A percentile compares a stretch with the other conserved stretches of the same genome.
Evolutionary conservation across 2,113 vertebrate genomes (phyloP).

Genomic region (Reinhardtius hippoglossoides): DNA sequence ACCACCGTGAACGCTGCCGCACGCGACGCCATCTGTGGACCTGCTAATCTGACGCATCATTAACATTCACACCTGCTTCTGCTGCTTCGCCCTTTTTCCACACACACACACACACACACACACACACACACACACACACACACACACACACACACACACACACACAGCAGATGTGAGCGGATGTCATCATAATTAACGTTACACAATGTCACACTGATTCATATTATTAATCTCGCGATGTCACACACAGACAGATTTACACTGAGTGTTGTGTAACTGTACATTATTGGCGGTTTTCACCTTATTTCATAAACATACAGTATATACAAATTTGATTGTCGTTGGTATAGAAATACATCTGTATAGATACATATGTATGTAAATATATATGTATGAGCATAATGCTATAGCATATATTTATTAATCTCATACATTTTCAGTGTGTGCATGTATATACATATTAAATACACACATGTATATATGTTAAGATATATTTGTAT

Average conservation of each 20-base stretch:
- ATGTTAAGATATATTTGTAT: too few species aligned
- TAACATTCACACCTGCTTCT: slow-evolving; percentile 10
- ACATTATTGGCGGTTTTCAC: neutral
- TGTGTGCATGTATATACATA: too few species aligned
- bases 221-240: neutral
- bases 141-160: neutral
- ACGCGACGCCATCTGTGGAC: slow-evolving; percentile 30
- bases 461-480: too few species aligned
- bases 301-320: too few species aligned
- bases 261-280: neutral
- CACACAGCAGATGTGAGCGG: neutral
- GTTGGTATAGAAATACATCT: too few species aligned
- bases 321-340: too few species aligned
- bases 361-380: too few species aligned
- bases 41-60: slow-evolving; percentile 14
- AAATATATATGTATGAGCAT: too few species aligned
- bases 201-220: neutral
- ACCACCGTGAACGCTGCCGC: neutral
- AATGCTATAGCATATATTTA: too few species aligned
- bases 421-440: too few species aligned
- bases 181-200: neutral
- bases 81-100: neutral
- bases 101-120: neutral
- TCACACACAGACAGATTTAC: neutral
- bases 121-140: neutral